A percentile compares a stretch with the other conserved stretches of the same genome.
Evolutionary conservation across 2,888 invertebrate species (phyloP).

Genomic region (Cephalotes varians): DNA sequence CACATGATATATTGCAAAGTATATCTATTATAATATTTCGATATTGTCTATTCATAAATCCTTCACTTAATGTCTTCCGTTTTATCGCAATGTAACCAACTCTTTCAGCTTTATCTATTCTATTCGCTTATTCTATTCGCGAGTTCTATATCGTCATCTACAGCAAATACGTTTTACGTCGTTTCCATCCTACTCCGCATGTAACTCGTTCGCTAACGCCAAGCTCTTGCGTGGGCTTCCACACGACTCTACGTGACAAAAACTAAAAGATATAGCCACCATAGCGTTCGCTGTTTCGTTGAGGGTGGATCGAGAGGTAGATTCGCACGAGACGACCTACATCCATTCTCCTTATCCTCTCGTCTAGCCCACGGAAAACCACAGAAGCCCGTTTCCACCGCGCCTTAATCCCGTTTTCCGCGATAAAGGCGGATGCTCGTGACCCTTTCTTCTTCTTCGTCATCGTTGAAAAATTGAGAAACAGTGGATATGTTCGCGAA

Average conservation of each 20-base stretch:
- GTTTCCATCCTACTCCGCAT: slow-evolving; percentile 24
- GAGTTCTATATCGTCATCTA: slow-evolving; percentile 23
- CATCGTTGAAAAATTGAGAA: slow-evolving; percentile 57
- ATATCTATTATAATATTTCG: not conserved
- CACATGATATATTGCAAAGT: not conserved
- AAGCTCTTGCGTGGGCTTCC: slow-evolving; percentile 30
- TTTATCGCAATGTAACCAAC: slow-evolving; percentile 5
- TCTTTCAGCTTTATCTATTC: slow-evolving; percentile 50
- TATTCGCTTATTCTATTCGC: slow-evolving; percentile 33
- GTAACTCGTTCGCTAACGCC: slow-evolving; percentile 29
- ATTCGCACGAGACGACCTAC: slow-evolving; percentile 57
- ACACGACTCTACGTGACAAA: slow-evolving; percentile 30
- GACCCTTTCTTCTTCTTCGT: slow-evolving; percentile 26
- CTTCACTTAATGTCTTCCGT: not conserved
- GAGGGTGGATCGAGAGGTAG: slow-evolving; percentile 63
- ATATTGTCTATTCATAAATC: not conserved
- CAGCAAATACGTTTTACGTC: slow-evolving; percentile 52
- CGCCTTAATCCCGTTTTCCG: slow-evolving; percentile 56
- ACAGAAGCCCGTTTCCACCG: slow-evolving; percentile 47
- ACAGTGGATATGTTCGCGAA: slow-evolving; percentile 38
- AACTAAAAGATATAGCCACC: slow-evolving; percentile 61
- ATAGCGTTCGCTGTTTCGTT: slow-evolving; percentile 60
- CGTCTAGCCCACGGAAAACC: slow-evolving; percentile 52
- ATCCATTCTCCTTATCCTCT: slow-evolving; percentile 67
- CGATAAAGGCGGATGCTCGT: slow-evolving; percentile 48